Conservation (phyloP, 2,113 vertebrate species). For the Glaucidium brasilianum region DNA sequence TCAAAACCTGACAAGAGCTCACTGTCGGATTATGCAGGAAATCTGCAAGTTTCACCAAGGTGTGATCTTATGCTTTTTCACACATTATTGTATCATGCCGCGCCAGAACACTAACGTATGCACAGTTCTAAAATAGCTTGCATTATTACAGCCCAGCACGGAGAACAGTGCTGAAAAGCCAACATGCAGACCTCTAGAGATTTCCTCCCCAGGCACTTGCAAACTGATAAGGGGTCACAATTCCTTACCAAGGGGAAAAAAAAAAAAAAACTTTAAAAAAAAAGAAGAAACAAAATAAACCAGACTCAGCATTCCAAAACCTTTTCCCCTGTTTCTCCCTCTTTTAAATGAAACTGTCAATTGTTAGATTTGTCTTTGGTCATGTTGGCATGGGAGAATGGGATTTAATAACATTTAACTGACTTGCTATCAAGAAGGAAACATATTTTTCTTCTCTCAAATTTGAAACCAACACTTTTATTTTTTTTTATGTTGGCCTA, state of each 20-base stretch:
- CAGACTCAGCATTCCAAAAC: not conserved
- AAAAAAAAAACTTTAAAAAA: not conserved
- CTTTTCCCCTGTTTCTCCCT: not conserved
- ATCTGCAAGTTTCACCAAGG: constrained; percentile 79
- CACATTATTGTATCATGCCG: constrained; percentile 75
- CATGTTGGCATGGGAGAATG: constrained; percentile 29
- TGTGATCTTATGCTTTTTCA: constrained; percentile 77
- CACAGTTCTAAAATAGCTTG: constrained; percentile 76
- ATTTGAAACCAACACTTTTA: constrained; percentile 57
- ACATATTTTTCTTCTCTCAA: constrained; percentile 62
- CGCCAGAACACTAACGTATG: constrained; percentile 76
- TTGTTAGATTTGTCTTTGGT: constrained; percentile 55
- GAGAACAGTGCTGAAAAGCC: constrained; percentile 37
- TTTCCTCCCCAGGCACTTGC: not conserved
- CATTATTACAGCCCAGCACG: constrained; percentile 62
- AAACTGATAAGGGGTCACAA: constrained; percentile 8
- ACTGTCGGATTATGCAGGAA: constrained; percentile 75
- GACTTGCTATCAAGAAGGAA: constrained; percentile 66
- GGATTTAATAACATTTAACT: constrained; percentile 65
- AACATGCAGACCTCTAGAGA: constrained; percentile 22
- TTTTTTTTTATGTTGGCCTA: constrained; percentile 63
- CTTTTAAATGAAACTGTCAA: constrained; percentile 18
- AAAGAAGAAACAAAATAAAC: not conserved
- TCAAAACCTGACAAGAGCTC: constrained; percentile 73
- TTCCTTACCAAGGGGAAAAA: not conserved